phyloP scores from a whole-genome alignment of 2,888 invertebrate genomes.

The Hipparchia sbordonii region DNA sequence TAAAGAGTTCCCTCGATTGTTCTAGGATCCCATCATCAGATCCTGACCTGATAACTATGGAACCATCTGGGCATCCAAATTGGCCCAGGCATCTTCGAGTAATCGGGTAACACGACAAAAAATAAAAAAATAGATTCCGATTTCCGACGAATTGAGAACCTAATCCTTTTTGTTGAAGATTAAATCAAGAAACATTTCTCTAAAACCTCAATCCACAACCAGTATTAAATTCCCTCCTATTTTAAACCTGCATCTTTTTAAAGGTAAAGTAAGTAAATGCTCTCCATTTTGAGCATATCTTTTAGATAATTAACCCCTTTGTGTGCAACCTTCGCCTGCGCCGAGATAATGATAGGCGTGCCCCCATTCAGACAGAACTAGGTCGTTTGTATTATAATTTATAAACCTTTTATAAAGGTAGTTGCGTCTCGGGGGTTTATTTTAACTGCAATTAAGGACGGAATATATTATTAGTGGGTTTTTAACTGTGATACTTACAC shows the following conservation, averaged over 20 bases:
- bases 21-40: too few relatives aligned
- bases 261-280: constrained; percentile 3
- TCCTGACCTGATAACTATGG: too few relatives aligned
- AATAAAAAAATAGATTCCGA: too few relatives aligned
- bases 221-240: background rate
- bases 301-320: constrained; percentile 27
- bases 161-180: too few relatives aligned
- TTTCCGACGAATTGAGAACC: too few relatives aligned
- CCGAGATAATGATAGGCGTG: constrained; percentile 36
- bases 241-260: background rate
- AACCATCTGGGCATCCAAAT: too few relatives aligned
- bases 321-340: constrained; percentile 18
- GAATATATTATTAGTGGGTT: constrained; percentile 5
- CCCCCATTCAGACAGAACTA: constrained; percentile 32
- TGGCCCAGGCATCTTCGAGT: too few relatives aligned
- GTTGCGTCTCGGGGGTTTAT: constrained; percentile 22
- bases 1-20: too few relatives aligned
- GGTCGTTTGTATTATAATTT: constrained; percentile 34
- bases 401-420: constrained; percentile 24
- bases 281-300: constrained; percentile 5
- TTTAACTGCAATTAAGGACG: constrained; percentile 16
- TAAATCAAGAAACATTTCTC: too few relatives aligned
- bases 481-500: background rate
- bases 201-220: too few relatives aligned
- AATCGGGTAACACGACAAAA: too few relatives aligned